Conservation (phyloP, 2,888 invertebrate species). For the Carabus problematicus region DNA sequence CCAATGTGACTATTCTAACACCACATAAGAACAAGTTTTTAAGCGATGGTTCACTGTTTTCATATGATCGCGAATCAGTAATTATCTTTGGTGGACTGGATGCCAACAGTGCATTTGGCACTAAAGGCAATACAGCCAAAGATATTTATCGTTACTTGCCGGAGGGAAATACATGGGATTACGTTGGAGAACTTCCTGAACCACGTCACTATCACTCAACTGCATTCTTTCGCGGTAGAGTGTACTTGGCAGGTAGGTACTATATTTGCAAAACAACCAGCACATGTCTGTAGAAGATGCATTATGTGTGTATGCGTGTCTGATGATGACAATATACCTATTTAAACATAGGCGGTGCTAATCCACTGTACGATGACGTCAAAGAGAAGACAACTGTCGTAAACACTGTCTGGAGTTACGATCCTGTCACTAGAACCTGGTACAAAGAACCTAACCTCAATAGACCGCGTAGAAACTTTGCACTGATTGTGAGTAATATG, state of each 20-base stretch:
- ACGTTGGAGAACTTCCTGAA: constrained; percentile 71
- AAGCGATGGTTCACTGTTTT: constrained; percentile 63
- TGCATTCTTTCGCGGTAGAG: constrained; percentile 67
- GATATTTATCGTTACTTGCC: constrained; percentile 68
- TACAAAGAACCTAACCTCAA: constrained; percentile 67
- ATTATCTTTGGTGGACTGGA: constrained; percentile 75
- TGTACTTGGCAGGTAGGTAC: constrained; percentile 70
- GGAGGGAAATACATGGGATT: constrained; percentile 69
- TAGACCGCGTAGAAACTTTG: constrained; percentile 72
- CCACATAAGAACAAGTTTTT: constrained; percentile 57
- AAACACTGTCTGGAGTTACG: constrained; percentile 73
- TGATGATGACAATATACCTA: constrained; percentile 6
- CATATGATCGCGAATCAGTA: constrained; percentile 67
- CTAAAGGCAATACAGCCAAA: constrained; percentile 67
- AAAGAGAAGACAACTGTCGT: constrained; percentile 66
- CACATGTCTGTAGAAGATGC: too few relatives aligned
- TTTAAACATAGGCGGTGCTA: constrained; percentile 65
- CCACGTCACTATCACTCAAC: constrained; percentile 75
- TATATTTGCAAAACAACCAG: too few relatives aligned
- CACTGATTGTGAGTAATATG: constrained; percentile 69
- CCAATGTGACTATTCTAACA: too few relatives aligned
- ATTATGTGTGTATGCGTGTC: constrained; percentile 2
- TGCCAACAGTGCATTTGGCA: constrained; percentile 66
- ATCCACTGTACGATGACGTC: constrained; percentile 67
- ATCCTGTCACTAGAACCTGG: constrained; percentile 71